Conservation (phyloP, 2,797 vertebrate species). For the Halcyon chelicuti region DNA sequence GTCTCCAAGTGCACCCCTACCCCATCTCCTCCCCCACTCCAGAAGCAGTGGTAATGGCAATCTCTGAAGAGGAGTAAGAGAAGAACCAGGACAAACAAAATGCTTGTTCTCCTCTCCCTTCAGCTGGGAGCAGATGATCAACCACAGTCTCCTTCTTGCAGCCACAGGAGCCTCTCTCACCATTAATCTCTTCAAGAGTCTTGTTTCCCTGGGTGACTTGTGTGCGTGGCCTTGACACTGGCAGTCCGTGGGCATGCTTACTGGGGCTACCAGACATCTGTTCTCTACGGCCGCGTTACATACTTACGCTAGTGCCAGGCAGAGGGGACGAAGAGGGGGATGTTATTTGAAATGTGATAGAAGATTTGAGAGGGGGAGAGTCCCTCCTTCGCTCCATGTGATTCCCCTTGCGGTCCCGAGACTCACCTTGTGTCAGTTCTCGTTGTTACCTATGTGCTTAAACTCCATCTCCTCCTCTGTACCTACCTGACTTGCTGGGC, state of each 20-base stretch:
- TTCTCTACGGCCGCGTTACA: neutral
- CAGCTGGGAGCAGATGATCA: neutral
- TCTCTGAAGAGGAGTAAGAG: constrained; percentile 45
- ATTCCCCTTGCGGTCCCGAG: neutral
- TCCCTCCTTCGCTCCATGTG: neutral
- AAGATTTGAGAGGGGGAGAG: neutral
- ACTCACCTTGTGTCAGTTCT: neutral
- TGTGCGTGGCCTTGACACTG: neutral
- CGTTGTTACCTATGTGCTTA: neutral
- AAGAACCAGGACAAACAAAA: neutral
- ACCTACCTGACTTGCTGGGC: neutral
- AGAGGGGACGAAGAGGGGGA: neutral
- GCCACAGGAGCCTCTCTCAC: neutral
- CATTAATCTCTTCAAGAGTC: neutral
- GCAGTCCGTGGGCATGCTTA: neutral
- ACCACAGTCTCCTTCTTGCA: neutral
- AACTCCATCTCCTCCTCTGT: neutral
- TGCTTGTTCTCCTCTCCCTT: constrained; percentile 1
- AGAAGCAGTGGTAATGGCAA: neutral
- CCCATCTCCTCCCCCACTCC: constrained; percentile 31
- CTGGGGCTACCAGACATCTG: neutral
- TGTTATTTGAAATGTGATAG: neutral
- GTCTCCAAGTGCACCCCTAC: neutral
- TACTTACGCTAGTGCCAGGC: neutral
- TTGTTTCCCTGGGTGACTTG: neutral